Evolutionary conservation across 53 echinoderm and acorn worm genomes (phyloP).

Genomic region (Paracentrotus lividus): DNA sequence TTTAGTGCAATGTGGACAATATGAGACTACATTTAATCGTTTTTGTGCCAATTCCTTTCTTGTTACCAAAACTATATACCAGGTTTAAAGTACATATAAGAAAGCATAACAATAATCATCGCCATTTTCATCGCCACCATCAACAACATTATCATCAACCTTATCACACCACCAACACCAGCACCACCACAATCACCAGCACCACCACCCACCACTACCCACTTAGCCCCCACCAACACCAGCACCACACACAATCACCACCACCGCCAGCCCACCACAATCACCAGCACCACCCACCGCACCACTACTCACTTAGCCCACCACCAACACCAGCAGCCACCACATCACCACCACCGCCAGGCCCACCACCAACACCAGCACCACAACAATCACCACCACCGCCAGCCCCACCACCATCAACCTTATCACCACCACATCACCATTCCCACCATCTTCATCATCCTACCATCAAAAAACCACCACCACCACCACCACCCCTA

Average conservation of each 20-base stretch:
- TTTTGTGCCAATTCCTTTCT: too few relatives aligned
- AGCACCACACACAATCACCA: background rate
- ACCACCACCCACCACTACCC: background rate
- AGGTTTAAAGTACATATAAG: too few relatives aligned
- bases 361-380: background rate
- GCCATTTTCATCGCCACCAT: conserved; percentile 20
- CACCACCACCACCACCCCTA: background rate
- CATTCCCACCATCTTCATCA: conserved; percentile 29
- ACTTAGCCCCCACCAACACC: background rate
- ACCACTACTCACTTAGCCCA: background rate
- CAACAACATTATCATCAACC: conserved; percentile 25
- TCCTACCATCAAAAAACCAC: background rate
- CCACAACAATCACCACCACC: background rate
- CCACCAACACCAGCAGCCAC: background rate
- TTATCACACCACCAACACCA: background rate
- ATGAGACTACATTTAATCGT: too few relatives aligned
- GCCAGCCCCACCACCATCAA: background rate
- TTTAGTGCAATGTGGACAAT: too few relatives aligned
- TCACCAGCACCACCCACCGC: background rate
- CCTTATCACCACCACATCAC: background rate
- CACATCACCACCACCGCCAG: background rate
- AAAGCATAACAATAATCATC: too few relatives aligned
- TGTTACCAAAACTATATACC: too few relatives aligned
- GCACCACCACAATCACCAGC: background rate
- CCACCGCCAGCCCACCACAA: background rate